Evolutionary conservation across 1,140 invertebrate genomes (phyloP).

Genomic region (Brachionus manjavacas): DNA sequence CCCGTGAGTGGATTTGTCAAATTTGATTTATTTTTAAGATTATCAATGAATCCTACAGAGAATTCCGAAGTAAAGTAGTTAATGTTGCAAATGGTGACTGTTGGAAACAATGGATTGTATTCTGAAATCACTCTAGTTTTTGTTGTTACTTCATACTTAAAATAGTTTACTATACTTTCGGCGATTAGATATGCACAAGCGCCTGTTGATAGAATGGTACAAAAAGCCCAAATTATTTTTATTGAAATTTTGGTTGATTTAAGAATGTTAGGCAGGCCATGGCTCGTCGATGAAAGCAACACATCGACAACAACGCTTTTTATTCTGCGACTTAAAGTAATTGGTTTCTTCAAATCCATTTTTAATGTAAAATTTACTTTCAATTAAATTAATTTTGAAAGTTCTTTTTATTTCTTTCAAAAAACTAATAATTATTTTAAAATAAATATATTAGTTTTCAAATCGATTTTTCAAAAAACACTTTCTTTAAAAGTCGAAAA

Average conservation of each 20-base stretch:
- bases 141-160: background rate
- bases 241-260: background rate
- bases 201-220: background rate
- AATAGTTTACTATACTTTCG: background rate
- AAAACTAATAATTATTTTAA: background rate
- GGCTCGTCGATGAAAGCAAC: background rate
- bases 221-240: conserved; percentile 16
- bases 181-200: background rate
- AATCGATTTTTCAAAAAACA: too few species aligned
- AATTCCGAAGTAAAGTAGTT: conserved; percentile 6
- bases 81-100: background rate
- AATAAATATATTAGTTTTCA: too few species aligned
- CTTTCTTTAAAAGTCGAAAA: too few species aligned
- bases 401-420: background rate
- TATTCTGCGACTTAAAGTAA: background rate
- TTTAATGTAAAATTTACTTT: background rate
- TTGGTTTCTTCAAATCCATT: background rate
- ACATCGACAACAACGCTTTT: background rate
- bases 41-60: background rate
- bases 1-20: background rate
- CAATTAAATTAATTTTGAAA: background rate
- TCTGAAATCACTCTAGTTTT: background rate
- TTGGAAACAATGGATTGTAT: background rate
- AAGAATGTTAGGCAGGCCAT: conserved; percentile 13
- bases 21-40: background rate